Conservation (phyloP, 1,140 invertebrate genomes). For the Ceratina japonica region DNA sequence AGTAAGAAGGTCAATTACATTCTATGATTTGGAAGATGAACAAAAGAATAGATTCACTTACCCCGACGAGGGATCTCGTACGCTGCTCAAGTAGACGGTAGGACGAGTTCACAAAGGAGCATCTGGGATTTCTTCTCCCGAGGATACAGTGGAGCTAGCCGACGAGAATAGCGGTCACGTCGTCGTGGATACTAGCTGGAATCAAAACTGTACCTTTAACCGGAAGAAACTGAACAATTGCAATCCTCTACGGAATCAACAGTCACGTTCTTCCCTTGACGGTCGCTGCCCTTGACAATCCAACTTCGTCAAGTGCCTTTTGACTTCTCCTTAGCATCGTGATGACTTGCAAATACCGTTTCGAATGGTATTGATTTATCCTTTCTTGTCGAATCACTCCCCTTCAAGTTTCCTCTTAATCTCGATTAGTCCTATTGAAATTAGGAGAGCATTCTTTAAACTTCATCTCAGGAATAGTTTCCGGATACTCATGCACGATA, state of each 20-base stretch:
- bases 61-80: too few relatives aligned
- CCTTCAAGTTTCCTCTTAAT: neutral
- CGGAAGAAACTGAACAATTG: neutral
- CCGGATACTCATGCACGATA: too few relatives aligned
- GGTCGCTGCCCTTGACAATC: neutral
- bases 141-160: neutral
- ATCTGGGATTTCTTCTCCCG: neutral
- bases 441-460: too few relatives aligned
- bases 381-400: neutral
- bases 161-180: conserved; percentile 4
- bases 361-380: neutral
- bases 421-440: too few relatives aligned
- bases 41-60: too few relatives aligned
- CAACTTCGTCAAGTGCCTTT: neutral
- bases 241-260: neutral
- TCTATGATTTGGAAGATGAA: too few relatives aligned
- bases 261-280: conserved; percentile 10
- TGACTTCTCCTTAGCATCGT: neutral
- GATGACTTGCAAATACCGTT: neutral
- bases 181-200: neutral
- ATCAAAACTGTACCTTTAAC: neutral
- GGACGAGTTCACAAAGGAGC: neutral
- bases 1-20: too few relatives aligned
- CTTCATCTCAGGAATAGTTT: too few relatives aligned
- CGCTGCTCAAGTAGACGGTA: neutral